Base-by-base conservation (phyloP, 2,113 vertebrate species). In the Thermophis baileyi region DNA sequence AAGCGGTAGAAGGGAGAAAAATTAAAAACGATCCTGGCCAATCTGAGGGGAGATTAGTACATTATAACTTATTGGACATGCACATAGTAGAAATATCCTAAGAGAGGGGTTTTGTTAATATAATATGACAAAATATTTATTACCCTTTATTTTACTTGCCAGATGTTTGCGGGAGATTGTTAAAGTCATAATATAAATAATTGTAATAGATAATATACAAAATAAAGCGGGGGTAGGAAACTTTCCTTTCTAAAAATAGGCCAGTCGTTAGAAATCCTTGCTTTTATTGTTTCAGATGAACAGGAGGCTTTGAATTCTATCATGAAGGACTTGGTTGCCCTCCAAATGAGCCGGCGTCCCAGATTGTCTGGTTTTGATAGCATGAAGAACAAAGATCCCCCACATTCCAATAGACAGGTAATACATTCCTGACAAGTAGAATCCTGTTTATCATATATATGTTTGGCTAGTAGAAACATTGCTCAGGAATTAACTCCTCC, bases 271-370 rank as follows among this genome's bases (percentile, higher is more conserved):
- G 16, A 81, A 89, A 89, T 81, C 14, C 49, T 92, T 27, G 53
- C 25, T 24, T 89, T 96, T 94, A 30, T 94, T n/a, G 6, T 93
- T 89, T 1, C 96, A 99, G 99, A 99, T 63, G 99, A 99, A 96
- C 98, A 99, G 90, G 98, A 99, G 97, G 99, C 99, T 96, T 98
- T 99, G 96, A 98, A 99, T 96, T 99, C 99, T n/a, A 99, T 99
- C 96, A 99, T 99, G 99, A 99, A 99, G 97, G 99, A 99, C 97
- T 98, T 99, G 98, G 99, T 99, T 90, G 99, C 99, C 1, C 98
- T 99, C 87, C 98, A 99, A 97, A 99, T 99, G 98, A 98, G 98
- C 94, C 97, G 98, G 89, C 98, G 98, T 40, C 98, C 98, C 96
- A 97, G 98, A 3, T 95, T 97, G 93, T 90, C 98, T 88, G 97